Conservation (phyloP, 2,113 vertebrate species). For the Vireo altiloquus region DNA sequence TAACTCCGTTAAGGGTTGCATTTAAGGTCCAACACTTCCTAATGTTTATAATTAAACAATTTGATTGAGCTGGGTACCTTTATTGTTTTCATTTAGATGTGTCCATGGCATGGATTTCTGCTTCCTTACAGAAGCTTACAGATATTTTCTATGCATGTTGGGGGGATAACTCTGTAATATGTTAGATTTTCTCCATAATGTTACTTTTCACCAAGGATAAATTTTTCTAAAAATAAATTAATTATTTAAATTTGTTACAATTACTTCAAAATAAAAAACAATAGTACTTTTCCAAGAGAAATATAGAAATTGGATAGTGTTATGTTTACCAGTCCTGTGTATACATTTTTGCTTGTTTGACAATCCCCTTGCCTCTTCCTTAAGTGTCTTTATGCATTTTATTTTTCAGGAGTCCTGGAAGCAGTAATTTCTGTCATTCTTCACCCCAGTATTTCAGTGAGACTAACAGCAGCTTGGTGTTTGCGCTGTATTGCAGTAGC, state of each 20-base stretch:
- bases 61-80: background rate
- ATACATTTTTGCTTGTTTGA: background rate
- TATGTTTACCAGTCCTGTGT: background rate
- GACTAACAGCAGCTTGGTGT: slow-evolving; percentile 89
- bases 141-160: background rate
- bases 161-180: background rate
- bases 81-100: background rate
- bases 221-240: background rate
- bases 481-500: slow-evolving; percentile 84
- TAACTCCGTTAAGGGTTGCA: background rate
- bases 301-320: background rate
- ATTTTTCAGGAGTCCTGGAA: slow-evolving; percentile 83
- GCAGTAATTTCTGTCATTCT: slow-evolving; percentile 80
- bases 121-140: background rate
- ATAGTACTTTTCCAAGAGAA: background rate
- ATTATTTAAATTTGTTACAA: background rate
- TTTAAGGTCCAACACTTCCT: background rate
- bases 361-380: background rate
- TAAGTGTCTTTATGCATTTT: background rate
- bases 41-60: background rate
- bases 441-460: slow-evolving; percentile 80
- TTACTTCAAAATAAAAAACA: background rate
- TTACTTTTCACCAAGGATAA: background rate
- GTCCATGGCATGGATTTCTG: background rate
- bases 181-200: background rate